Evolutionary conservation across 1,140 invertebrate genomes (phyloP), one percentile per base, ranked within the genome.

Genomic region (Cydia strobilella): DNA sequence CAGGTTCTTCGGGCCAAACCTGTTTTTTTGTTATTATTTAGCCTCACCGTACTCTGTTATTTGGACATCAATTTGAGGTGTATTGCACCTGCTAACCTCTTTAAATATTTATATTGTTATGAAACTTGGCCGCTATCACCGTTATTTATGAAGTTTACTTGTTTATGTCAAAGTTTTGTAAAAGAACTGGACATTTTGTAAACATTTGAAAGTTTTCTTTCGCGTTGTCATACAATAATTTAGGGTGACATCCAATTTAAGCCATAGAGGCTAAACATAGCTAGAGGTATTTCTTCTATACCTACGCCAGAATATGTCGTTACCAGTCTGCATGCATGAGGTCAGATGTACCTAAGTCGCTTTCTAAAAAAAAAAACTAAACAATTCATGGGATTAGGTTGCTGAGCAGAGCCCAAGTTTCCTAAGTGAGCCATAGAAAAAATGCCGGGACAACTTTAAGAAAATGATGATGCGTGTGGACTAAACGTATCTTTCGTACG

Each of bases 71-170:
- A 84, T 85, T 86, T 86, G 79, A 81, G 82, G 78, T 84, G 80
- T 86, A 86, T 84, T 85, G 80, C 86, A 89, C 87, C 86, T 87
- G 87, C 84, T 82, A 84, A 83, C 82, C 82, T 88, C 79, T 86
- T 86, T 88, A 88, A 88, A 88, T 88, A 88, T 88, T 88, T 86
- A 88, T 86, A 82, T 86, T 84, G 81, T 76, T 76, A 75, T 76
- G 81, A 85, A 76, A 83, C 77, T 10, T 35, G 72, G 31, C 77
- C 66, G 51, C 75, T 27, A 75, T 76, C 77, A 69, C 79, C 73
- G 79, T 82, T 79, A 69, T 77, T 75, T 76, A 63, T 76, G 77
- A 82, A 77, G 76, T 81, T 79, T 23, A 20, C 35, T 69, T 69
- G 65, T 69, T 66, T 66, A 65, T 35, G 31, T 69, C 7, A 69